Base-by-base conservation (phyloP, 2,113 vertebrate genomes). In the Sorex araneus region DNA sequence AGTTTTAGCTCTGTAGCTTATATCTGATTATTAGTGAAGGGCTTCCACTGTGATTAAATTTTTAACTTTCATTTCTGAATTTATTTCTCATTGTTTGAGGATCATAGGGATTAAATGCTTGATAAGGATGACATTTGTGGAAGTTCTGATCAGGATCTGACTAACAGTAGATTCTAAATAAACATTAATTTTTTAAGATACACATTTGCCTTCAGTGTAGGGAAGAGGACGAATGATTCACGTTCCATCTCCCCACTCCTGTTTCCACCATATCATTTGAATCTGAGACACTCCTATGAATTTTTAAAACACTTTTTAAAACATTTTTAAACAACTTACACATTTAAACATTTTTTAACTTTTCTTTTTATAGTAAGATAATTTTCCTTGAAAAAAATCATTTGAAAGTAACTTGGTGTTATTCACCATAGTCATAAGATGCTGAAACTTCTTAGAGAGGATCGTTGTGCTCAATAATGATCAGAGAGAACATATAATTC, bases 51-150 rank as follows among this genome's bases (percentile, higher is more conserved):
- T 87, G 87, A 93, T 67, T 86, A n/a, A 75, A 75, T 54, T 93
- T 16, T 86, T 27, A 91, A 64, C 30, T 85, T 30, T 85, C 50
- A 84, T 88, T 91, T 78, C 16, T 66, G 28, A 79, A 81, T 79
- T 83, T 92, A 92, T 89, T 92, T 93, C 28, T 32, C 32, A 21
- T 11, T 67, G 23, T 90, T 94, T 79, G 71, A 88, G 32, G 67
- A 40, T 71, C 67, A 57, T 69, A n/a, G 80, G 57, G 91, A 73
- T 66, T 82, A 87, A 75, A 32, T 69, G 87, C 50, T 75, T 88
- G 77, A 84, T 81, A 78, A 57, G 93, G 50, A 67, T 94, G 34
- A 73, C 34, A 71, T 78, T 70, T 85, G 50, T 82, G 1, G 93
- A 86, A 91, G 12, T 87, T 36, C 76, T 79, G 6, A 89, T 12